Percentiles rank a stretch among this genome's conserved stretches.
These are phyloP conservation scores for Galaxias olidus DNA, from an alignment of 2,797 vertebrate species.

Conservation along the genomic window DNA sequence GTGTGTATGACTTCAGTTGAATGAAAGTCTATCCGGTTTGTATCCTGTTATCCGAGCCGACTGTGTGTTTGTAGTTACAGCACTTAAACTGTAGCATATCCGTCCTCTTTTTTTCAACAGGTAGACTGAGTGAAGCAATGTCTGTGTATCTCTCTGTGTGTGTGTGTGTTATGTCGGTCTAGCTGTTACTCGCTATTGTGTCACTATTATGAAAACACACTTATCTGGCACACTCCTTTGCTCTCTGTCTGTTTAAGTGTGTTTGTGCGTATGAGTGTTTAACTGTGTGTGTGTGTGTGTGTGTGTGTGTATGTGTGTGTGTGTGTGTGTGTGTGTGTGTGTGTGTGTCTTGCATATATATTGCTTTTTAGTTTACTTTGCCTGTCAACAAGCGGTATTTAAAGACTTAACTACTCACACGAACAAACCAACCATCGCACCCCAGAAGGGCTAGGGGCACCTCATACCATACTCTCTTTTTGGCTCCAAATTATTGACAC, in stretches of 20 bases:
- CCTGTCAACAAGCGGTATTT: constrained; percentile 30
- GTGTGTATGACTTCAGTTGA: background rate
- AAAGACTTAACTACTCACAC: constrained; percentile 19
- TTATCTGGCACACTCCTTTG: constrained; percentile 12
- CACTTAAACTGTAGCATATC: constrained; percentile 38
- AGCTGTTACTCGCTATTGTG: constrained; percentile 15
- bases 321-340: background rate
- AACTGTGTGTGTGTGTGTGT: background rate
- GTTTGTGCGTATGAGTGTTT: background rate
- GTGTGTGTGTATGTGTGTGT: background rate
- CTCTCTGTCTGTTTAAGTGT: background rate
- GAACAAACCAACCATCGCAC: background rate
- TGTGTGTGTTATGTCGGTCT: constrained; percentile 1
- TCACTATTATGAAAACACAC: constrained; percentile 55
- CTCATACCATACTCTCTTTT: constrained; percentile 19
- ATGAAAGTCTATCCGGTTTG: constrained; percentile 6
- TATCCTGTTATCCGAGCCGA: constrained; percentile 43
- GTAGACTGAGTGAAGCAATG: background rate
- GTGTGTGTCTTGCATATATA: constrained; percentile 1
- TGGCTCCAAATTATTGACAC: constrained; percentile 53
- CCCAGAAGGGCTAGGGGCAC: constrained; percentile 15
- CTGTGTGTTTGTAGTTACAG: constrained; percentile 23
- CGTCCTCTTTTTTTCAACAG: constrained; percentile 30
- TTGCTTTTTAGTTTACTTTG: constrained; percentile 7
- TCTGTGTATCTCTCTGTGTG: background rate